These are phyloP conservation scores for Drosophila bocqueti DNA, from an alignment of 1,140 invertebrate genomes.

Conservation along the genomic window DNA sequence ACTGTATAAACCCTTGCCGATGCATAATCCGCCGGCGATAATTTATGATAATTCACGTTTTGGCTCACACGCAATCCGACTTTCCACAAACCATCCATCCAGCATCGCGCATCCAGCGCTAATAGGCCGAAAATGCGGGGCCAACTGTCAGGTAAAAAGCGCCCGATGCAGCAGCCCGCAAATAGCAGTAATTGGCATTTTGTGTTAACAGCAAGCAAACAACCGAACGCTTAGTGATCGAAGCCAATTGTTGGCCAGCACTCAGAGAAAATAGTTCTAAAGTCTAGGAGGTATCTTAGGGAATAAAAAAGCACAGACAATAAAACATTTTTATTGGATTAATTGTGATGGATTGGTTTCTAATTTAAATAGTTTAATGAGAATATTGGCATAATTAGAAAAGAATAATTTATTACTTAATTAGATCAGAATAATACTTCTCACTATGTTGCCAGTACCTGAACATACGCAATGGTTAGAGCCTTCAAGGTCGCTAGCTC, in stretches of 20 bases:
- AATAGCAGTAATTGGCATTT: constrained; percentile 76
- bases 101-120: constrained; percentile 20
- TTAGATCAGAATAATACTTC: neutral
- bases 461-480: neutral
- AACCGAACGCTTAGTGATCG: constrained; percentile 70
- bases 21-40: constrained; percentile 71
- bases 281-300: constrained; percentile 1
- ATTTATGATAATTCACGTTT: constrained; percentile 71
- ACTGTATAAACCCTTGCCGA: constrained; percentile 37
- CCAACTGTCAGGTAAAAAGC: constrained; percentile 34
- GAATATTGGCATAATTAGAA: neutral
- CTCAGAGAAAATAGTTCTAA: constrained; percentile 3
- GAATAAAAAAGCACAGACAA: no score
- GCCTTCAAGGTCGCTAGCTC: neutral
- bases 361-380: neutral
- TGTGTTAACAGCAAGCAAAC: constrained; percentile 72
- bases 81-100: constrained; percentile 58
- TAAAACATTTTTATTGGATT: neutral
- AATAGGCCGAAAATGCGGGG: constrained; percentile 50
- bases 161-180: constrained; percentile 43
- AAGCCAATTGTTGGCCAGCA: constrained; percentile 57
- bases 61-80: constrained; percentile 68
- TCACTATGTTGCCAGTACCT: no score
- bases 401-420: neutral
- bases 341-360: neutral